Evolutionary conservation across 2,888 invertebrate species (phyloP).

Genomic region (Tipula lateralis): DNA sequence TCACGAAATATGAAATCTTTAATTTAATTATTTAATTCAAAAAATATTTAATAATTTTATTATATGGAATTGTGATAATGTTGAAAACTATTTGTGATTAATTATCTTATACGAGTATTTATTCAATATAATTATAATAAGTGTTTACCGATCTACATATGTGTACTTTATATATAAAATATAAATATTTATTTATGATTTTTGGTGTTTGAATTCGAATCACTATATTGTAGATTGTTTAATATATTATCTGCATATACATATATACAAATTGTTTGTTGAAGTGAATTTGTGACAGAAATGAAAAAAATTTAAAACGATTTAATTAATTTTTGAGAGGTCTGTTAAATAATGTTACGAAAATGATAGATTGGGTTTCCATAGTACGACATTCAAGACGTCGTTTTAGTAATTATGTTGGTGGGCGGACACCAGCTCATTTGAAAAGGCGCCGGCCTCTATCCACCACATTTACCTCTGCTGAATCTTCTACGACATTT

Average conservation of each 20-base stretch:
- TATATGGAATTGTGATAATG: neutral
- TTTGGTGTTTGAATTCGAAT: neutral
- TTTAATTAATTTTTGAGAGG: no score
- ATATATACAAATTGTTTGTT: no score
- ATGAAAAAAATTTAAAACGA: no score
- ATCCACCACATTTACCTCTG: no score
- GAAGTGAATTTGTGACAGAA: no score
- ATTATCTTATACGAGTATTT: no score
- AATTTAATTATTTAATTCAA: neutral
- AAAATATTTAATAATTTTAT: neutral
- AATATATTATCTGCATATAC: no score
- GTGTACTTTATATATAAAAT: neutral
- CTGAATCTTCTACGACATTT: neutral
- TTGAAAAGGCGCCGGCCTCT: constrained; percentile 54
- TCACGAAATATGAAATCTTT: neutral
- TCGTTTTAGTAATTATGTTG: constrained; percentile 66
- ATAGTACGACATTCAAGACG: constrained; percentile 67
- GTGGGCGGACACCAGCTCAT: constrained; percentile 57
- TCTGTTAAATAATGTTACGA: no score
- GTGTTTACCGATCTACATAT: no score
- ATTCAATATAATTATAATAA: no score
- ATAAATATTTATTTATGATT: neutral
- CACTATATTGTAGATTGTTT: no score
- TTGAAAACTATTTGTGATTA: neutral
- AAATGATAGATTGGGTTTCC: constrained; percentile 74